Evolutionary conservation across 2,888 invertebrate species (phyloP), one percentile per base, ranked within the genome.

Genomic region (Coecobrya sp.): DNA sequence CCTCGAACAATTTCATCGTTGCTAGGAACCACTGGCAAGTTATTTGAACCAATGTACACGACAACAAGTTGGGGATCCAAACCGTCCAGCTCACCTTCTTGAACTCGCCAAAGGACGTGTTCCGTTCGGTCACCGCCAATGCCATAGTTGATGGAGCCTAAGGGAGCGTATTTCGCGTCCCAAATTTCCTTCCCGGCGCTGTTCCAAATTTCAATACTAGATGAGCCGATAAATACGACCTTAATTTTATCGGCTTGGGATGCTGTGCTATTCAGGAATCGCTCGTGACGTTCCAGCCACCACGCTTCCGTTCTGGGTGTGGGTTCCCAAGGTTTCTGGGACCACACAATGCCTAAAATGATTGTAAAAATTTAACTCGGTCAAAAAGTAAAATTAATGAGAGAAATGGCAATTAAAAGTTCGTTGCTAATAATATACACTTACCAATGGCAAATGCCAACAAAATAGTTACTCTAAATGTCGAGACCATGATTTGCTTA

Each of bases 141-240:
- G 95, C 98, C 98, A 96, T 98, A 98, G 96, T 99, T 99, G 95
- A 98, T 97, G 95, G 98, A 98, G 96, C 99, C 98, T 95, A 99
- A 96, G 0, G 98, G 98, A 91, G 98, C 98, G 96, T 98, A 98
- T 96, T 98, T 97, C 95, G 98, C 97, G 95, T 98, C 97, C 98
- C 98, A 99, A 62, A 98, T 97, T 96, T 98, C 97, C 8, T 36
- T 49, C 11, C 93, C 93, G 4, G 89, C 59, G 25, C 22, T 13
- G 10, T 65, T 65, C 93, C 93, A 93, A 3, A 62, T n/a, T 90
- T 93, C 93, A 42, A 92, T 81, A 30, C 30, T 36, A 55, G 89
- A 92, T 8, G 92, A 93, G n/a, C 92, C 93, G 49, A 73, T 73
- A 49, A 93, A 93, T 0, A 93, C 89, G 13, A 93, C 73, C 22